Conservation (phyloP, 2,888 invertebrate species). For the Plutella xylostella region DNA sequence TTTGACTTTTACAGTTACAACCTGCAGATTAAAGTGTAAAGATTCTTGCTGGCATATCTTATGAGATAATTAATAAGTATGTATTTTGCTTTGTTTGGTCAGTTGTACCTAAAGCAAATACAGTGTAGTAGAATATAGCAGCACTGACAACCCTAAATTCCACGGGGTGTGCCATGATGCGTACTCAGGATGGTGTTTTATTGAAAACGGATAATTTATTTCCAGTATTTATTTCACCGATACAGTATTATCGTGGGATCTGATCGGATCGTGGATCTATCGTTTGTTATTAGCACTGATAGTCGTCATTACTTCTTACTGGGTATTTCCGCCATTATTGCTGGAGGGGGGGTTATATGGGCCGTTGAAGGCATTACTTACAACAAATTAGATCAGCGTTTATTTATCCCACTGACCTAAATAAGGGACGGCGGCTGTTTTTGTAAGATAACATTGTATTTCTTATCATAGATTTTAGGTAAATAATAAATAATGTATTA, state of each 20-base stretch:
- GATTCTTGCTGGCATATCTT: too few relatives aligned
- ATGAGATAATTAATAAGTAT: too few relatives aligned
- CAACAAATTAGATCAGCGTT: not conserved
- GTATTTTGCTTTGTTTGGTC: too few relatives aligned
- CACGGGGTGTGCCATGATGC: constrained; percentile 22
- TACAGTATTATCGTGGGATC: constrained; percentile 57
- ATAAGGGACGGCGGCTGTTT: too few relatives aligned
- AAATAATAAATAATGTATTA: too few relatives aligned
- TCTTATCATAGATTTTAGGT: too few relatives aligned
- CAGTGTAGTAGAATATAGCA: not conserved
- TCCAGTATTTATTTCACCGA: constrained; percentile 58
- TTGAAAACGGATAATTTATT: constrained; percentile 67
- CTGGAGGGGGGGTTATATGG: not conserved
- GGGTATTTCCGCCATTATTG: not conserved
- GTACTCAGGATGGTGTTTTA: constrained; percentile 55
- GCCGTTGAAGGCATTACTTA: not conserved
- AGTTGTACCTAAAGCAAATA: not conserved
- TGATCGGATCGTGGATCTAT: constrained; percentile 25
- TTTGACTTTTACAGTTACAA: too few relatives aligned
- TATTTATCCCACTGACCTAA: not conserved
- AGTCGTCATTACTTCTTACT: constrained; percentile 14
- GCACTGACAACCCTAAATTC: constrained; percentile 10
- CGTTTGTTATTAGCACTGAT: constrained; percentile 27
- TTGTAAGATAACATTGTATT: too few relatives aligned
- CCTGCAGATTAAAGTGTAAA: too few relatives aligned